Evolutionary conservation across 92 coral and sea anemone genomes (phyloP).

Genomic region (Paragorgia papillata): DNA sequence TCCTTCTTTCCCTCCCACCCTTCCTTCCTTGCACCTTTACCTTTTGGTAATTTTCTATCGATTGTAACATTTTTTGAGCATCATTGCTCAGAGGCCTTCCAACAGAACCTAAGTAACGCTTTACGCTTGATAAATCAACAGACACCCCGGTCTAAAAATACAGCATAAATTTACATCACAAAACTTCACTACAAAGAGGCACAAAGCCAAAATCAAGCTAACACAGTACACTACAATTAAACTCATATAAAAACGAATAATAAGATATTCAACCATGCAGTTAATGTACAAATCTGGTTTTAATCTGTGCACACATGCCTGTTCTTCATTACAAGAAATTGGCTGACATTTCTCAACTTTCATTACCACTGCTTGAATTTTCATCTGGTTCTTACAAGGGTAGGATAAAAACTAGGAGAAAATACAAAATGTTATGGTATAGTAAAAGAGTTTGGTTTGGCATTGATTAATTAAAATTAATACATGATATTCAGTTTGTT

Average conservation of each 20-base stretch:
- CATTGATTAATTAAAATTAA: no score
- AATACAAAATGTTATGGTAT: background rate
- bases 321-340: constrained; percentile 16
- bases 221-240: no score
- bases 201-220: no score
- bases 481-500: background rate
- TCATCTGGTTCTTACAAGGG: constrained; percentile 73
- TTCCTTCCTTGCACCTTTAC: constrained; percentile 55
- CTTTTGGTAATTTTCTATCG: constrained; percentile 87
- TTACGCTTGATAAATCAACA: constrained; percentile 76
- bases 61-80: constrained; percentile 81
- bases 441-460: no score
- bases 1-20: no score
- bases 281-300: no score
- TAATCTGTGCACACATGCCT: no score
- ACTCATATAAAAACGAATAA: no score
- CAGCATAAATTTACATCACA: no score
- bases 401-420: constrained; percentile 76
- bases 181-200: no score
- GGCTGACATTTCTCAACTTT: constrained; percentile 74
- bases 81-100: constrained; percentile 88
- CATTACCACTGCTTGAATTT: constrained; percentile 92
- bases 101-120: constrained; percentile 74
- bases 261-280: no score
- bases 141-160: constrained; percentile 46